Evolutionary conservation across 2,113 vertebrate genomes (phyloP).

Genomic region (Origma solitaria): DNA sequence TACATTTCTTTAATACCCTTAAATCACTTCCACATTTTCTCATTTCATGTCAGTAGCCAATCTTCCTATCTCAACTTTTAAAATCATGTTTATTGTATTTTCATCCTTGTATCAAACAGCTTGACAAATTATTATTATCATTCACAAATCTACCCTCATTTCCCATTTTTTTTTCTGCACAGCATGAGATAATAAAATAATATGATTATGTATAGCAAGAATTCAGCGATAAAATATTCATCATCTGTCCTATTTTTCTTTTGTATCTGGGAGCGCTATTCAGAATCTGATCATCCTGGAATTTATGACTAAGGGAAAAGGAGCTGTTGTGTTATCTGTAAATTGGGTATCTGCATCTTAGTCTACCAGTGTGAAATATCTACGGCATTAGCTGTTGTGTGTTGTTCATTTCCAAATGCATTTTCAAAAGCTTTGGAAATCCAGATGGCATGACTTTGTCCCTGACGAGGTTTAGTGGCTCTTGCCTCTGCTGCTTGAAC

Average conservation of each 20-base stretch:
- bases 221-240: constrained; percentile 51
- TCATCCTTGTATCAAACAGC: constrained; percentile 26
- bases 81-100: constrained; percentile 46
- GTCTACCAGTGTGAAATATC: not conserved
- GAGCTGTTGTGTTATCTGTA: constrained; percentile 9
- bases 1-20: not conserved
- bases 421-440: constrained; percentile 17
- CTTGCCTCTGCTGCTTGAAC: not conserved
- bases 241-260: constrained; percentile 56
- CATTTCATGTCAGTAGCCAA: not conserved
- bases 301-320: constrained; percentile 39
- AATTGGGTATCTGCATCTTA: constrained; percentile 4
- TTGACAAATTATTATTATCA: constrained; percentile 50
- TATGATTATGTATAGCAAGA: constrained; percentile 46
- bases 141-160: constrained; percentile 52
- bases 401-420: not conserved
- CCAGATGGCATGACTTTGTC: not conserved
- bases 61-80: constrained; percentile 23
- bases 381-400: not conserved
- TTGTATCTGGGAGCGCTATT: constrained; percentile 26
- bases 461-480: not conserved
- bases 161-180: constrained; percentile 12
- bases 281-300: constrained; percentile 23
- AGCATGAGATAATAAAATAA: constrained; percentile 56
- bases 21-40: constrained; percentile 12